These are phyloP conservation scores for Simalia tracyae DNA, from an alignment of 2,797 vertebrate genomes.

Conservation along the genomic window DNA sequence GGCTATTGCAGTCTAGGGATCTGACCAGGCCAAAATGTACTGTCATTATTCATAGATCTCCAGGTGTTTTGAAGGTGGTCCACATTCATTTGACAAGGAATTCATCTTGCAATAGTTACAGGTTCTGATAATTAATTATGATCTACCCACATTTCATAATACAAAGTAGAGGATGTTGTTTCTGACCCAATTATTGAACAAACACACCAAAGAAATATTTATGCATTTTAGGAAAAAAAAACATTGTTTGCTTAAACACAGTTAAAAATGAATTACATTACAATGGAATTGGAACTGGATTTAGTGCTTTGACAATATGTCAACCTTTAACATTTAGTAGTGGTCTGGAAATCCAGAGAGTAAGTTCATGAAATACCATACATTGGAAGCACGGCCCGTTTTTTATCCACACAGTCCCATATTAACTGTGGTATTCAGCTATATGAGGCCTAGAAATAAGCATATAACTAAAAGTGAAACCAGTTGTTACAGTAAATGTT, in stretches of 20 bases:
- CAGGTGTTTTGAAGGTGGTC: neutral
- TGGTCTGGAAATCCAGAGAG: constrained; percentile 19
- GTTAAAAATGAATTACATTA: neutral
- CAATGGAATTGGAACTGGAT: neutral
- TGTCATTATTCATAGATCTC: neutral
- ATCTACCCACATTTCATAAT: neutral
- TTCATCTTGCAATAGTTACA: neutral
- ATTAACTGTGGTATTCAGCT: neutral
- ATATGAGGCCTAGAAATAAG: neutral
- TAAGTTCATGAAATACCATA: neutral
- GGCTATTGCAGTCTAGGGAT: neutral
- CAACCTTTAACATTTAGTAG: neutral
- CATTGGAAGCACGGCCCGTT: neutral
- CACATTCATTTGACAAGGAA: neutral
- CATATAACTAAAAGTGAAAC: neutral
- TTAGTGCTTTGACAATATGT: neutral
- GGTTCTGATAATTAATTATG: neutral
- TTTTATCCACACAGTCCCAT: neutral
- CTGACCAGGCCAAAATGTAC: neutral
- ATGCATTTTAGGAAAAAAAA: neutral
- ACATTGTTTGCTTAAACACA: neutral
- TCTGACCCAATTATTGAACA: neutral
- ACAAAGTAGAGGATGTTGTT: neutral
- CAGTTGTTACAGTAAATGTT: neutral
- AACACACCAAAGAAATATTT: neutral